Percentiles rank a stretch among this genome's conserved stretches.
Conservation (phyloP, 2,888 invertebrate species). For the Dendrolimus pini region DNA sequence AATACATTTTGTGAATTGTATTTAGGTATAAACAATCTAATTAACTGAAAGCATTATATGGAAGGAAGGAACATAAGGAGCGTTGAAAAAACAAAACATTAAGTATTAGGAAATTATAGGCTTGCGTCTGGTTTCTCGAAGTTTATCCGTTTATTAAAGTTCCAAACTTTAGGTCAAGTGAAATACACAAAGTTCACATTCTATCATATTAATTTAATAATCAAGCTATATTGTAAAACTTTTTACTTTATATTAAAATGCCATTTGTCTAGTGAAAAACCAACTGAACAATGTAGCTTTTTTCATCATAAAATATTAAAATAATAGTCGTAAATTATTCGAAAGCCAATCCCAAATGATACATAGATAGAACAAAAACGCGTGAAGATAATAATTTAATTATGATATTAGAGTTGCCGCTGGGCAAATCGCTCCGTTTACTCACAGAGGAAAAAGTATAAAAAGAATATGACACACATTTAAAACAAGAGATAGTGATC, state of each 20-base stretch:
- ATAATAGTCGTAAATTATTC: conserved; percentile 42
- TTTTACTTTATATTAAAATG: not conserved
- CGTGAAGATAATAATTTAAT: conserved; percentile 60
- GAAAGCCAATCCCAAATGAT: conserved; percentile 48
- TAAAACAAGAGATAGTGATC: conserved; percentile 48
- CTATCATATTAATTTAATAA: no score
- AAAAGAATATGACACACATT: conserved; percentile 56
- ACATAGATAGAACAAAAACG: conserved; percentile 45
- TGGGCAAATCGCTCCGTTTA: conserved; percentile 53
- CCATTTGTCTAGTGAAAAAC: not conserved
- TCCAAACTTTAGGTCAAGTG: no score
- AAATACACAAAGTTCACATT: no score
- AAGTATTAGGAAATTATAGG: no score
- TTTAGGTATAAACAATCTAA: no score
- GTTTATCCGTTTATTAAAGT: no score
- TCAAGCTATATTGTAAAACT: not conserved
- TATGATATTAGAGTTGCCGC: conserved; percentile 45
- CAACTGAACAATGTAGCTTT: not conserved
- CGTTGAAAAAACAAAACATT: no score
- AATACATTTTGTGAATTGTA: no score
- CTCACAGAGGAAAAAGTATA: conserved; percentile 38
- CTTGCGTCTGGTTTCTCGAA: no score
- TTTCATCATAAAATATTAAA: not conserved
- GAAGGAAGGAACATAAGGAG: no score
- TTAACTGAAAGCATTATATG: no score